Percentiles rank a stretch among this genome's conserved stretches.
phyloP scores from a whole-genome alignment of 2,113 vertebrate species.

The Microtus pennsylvanicus region DNA sequence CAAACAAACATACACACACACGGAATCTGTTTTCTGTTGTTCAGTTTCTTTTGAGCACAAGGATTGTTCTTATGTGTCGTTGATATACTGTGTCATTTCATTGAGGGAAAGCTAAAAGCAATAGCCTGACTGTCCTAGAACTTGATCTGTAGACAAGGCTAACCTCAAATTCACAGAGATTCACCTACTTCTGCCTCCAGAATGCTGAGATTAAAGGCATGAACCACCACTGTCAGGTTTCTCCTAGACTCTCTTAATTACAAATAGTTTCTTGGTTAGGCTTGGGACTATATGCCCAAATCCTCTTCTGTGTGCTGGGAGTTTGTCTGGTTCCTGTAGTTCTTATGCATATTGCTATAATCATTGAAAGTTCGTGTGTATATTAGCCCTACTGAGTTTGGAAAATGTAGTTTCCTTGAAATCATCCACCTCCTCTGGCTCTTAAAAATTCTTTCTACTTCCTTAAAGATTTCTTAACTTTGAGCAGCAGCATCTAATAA shows the following conservation, averaged over 20 bases:
- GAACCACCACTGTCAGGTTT: too few relatives aligned
- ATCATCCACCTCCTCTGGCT: neutral
- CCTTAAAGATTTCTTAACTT: neutral
- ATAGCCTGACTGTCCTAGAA: too few relatives aligned
- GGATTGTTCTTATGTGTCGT: accelerated
- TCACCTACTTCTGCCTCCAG: too few relatives aligned
- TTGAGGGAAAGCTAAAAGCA: neutral
- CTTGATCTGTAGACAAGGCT: too few relatives aligned
- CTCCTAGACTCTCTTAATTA: neutral
- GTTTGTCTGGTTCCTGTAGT: neutral
- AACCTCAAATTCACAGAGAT: too few relatives aligned
- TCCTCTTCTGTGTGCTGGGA: neutral
- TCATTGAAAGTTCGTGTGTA: too few relatives aligned
- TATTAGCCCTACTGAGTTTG: neutral
- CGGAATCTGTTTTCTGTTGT: neutral
- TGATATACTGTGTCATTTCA: neutral
- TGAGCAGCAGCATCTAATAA: neutral
- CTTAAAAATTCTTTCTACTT: neutral
- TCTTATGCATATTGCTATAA: neutral
- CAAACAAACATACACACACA: neutral
- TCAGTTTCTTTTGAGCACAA: neutral
- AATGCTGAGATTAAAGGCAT: too few relatives aligned
- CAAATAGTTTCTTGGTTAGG: neutral
- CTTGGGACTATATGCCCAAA: too few relatives aligned
- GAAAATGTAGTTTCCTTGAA: neutral